Percentiles rank a stretch among this genome's conserved stretches.
Evolutionary conservation across 2,888 invertebrate genomes (phyloP).

Genomic region (Callinectes sapidus): DNA sequence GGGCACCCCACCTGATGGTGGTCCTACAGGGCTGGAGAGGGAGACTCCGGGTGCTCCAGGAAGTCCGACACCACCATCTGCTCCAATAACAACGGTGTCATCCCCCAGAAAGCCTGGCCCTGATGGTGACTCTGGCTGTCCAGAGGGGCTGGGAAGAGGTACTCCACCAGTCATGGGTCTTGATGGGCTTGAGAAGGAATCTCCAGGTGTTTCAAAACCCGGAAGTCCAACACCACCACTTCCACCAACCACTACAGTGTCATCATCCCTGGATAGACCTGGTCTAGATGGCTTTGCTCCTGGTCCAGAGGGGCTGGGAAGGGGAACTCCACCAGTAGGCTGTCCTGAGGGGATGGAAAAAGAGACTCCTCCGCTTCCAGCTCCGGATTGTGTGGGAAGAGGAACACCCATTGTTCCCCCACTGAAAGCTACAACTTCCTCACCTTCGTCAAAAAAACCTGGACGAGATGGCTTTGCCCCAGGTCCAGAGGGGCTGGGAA

Average conservation of each 20-base stretch:
- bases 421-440: neutral
- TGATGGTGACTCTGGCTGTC: neutral
- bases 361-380: neutral
- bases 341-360: neutral
- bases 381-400: neutral
- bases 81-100: conserved; percentile 18
- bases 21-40: neutral
- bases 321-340: conserved; percentile 17
- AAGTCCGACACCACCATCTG: conserved; percentile 7
- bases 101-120: neutral
- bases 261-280: conserved; percentile 38
- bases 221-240: neutral
- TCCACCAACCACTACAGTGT: neutral
- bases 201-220: neutral
- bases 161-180: conserved; percentile 31
- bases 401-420: neutral
- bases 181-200: neutral
- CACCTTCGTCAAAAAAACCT: neutral
- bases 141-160: conserved; percentile 29
- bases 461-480: neutral
- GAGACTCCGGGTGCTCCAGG: neutral
- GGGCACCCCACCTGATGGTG: neutral
- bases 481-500: conserved; percentile 29
- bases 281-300: conserved; percentile 20
- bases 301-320: conserved; percentile 20